phyloP scores from a whole-genome alignment of 2,888 invertebrate species.

The Digitonthophagus gazella region DNA sequence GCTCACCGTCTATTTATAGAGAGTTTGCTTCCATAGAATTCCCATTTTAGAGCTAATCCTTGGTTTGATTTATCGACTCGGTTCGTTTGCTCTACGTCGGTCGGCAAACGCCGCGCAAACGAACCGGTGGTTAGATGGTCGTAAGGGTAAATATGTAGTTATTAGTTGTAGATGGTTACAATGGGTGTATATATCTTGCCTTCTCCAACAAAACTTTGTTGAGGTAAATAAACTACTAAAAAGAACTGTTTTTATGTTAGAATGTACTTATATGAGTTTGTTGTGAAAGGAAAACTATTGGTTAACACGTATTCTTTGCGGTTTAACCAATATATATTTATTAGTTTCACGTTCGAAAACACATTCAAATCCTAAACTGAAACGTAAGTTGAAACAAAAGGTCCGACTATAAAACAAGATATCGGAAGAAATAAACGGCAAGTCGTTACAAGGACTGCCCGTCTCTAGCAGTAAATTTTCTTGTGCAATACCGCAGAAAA shows the following conservation, averaged over 20 bases:
- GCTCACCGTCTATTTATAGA: conserved; percentile 11
- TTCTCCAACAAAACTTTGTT: background rate
- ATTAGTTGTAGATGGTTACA: background rate
- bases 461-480: conserved; percentile 5
- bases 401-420: background rate
- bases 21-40: conserved; percentile 2
- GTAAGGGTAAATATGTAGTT: background rate
- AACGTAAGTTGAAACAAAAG: background rate
- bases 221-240: background rate
- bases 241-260: background rate
- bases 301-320: background rate
- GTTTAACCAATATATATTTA: background rate
- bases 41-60: conserved; percentile 15
- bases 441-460: background rate
- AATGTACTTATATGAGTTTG: background rate
- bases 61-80: conserved; percentile 15
- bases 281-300: background rate
- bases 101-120: background rate
- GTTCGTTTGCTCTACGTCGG: conserved; percentile 4
- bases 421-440: conserved; percentile 4
- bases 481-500: conserved; percentile 6
- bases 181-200: background rate
- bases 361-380: background rate
- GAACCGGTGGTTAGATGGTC: background rate
- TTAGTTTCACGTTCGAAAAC: background rate